Evolutionary conservation across 2,113 vertebrate species (phyloP).

Genomic region (Phylloscopus whistleri): DNA sequence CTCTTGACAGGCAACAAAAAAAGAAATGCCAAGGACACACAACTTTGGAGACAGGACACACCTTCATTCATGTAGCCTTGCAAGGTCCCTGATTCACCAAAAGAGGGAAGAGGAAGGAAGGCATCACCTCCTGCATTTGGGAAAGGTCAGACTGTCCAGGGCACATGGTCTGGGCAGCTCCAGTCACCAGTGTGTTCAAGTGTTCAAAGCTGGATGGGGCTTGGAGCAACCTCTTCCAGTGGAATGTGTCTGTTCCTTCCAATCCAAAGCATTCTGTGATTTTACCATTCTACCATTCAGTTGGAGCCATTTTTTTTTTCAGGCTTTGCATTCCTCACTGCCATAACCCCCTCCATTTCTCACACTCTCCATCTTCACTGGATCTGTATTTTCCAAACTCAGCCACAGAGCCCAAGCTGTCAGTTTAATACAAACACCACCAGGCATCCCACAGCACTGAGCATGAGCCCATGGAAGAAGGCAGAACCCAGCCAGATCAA

Average conservation of each 20-base stretch:
- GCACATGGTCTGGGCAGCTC: neutral
- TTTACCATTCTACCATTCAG: neutral
- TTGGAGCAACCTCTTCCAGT: neutral
- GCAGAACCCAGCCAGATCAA: neutral
- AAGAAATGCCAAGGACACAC: neutral
- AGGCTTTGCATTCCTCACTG: neutral
- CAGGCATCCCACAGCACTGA: neutral
- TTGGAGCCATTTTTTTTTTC: neutral
- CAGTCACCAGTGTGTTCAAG: neutral
- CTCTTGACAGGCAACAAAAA: neutral
- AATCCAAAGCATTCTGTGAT: neutral
- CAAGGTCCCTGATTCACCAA: neutral
- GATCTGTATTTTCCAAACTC: neutral
- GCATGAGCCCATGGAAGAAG: neutral
- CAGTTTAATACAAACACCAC: neutral
- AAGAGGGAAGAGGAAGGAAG: neutral
- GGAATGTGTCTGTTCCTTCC: neutral
- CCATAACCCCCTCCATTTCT: neutral
- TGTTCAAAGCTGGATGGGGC: neutral
- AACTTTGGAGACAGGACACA: accelerated
- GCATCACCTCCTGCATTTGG: neutral
- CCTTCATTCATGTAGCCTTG: neutral
- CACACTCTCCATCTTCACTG: neutral
- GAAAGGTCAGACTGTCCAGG: neutral
- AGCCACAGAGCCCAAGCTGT: neutral